Evolutionary conservation across 2,113 vertebrate species (phyloP).

Genomic region (Aptenodytes forsteri): DNA sequence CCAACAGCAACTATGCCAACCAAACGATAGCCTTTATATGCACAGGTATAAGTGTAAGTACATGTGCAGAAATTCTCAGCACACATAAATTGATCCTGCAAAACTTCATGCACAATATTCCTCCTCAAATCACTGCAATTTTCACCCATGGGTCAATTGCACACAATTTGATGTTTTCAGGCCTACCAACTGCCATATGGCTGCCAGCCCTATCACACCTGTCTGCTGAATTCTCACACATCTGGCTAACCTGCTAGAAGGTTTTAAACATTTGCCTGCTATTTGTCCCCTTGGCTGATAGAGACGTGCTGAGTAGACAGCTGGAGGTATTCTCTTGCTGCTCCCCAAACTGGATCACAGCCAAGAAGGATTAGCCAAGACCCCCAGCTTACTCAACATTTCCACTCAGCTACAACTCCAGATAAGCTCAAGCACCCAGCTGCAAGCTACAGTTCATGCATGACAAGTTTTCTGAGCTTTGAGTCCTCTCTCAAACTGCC

Average conservation of each 20-base stretch:
- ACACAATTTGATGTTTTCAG: background rate
- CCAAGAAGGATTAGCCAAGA: background rate
- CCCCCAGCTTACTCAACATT: background rate
- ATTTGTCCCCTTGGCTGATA: background rate
- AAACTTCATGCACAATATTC: rapidly evolving
- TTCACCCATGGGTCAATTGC: background rate
- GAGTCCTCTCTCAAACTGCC: background rate
- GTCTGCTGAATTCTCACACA: background rate
- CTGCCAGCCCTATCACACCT: background rate
- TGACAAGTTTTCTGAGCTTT: background rate
- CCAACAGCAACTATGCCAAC: background rate
- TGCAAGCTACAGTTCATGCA: background rate
- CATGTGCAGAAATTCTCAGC: background rate
- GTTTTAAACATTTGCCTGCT: background rate
- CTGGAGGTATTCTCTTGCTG: background rate
- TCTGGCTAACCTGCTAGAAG: background rate
- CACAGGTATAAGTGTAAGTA: background rate
- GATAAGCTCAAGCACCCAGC: background rate
- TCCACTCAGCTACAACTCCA: background rate
- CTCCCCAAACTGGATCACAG: background rate
- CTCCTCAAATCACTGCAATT: background rate
- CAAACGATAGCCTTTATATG: background rate
- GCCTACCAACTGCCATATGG: background rate
- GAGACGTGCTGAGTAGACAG: background rate
- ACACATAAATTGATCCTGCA: background rate